These are phyloP conservation scores for Aphelocoma californica DNA, from an alignment of 2,797 vertebrate genomes.

Conservation along the genomic window DNA sequence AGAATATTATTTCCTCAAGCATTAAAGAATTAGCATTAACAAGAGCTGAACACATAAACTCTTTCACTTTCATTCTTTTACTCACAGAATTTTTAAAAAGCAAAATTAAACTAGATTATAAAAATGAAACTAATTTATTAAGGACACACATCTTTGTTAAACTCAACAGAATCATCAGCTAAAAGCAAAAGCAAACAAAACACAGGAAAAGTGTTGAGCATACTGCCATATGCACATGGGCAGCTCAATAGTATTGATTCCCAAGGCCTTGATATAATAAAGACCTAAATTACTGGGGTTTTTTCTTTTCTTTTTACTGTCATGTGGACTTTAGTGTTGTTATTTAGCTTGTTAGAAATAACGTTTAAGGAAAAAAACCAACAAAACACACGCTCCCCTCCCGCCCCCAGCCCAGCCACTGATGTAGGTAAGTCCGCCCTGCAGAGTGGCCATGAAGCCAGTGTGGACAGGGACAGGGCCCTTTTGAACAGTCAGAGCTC, in stretches of 20 bases:
- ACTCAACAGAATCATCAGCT: background rate
- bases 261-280: background rate
- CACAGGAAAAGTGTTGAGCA: background rate
- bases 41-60: background rate
- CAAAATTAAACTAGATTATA: background rate
- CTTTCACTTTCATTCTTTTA: background rate
- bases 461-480: rapidly evolving
- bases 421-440: background rate
- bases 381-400: rapidly evolving
- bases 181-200: background rate
- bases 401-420: background rate
- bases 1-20: constrained; percentile 2
- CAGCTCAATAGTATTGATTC: rapidly evolving
- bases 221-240: rapidly evolving
- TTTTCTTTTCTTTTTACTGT: no score
- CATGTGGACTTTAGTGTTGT: background rate
- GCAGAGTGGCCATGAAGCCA: background rate
- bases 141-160: background rate
- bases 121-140: background rate
- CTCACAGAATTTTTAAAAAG: background rate
- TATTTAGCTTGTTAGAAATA: background rate
- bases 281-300: background rate
- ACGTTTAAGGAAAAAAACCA: background rate
- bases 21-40: background rate
- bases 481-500: rapidly evolving